Evolutionary conservation across 2,113 vertebrate genomes (phyloP).

Genomic region (Anas platyrhynchos): DNA sequence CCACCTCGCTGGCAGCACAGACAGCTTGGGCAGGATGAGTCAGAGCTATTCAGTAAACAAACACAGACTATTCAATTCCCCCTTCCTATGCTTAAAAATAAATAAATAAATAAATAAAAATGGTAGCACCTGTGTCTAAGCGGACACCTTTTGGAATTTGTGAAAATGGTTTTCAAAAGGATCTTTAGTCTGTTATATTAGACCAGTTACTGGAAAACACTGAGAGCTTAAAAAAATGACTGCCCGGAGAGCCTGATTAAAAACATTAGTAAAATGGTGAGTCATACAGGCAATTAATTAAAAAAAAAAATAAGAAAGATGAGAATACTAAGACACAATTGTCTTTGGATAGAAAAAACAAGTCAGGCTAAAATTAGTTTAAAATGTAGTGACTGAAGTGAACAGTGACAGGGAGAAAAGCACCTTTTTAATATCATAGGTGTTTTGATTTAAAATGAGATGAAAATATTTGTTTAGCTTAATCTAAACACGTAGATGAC

Average conservation of each 20-base stretch:
- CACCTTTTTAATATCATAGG: not conserved
- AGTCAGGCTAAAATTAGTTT: not conserved
- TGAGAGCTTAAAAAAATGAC: not conserved
- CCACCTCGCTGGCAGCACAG: not conserved
- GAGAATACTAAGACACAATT: not conserved
- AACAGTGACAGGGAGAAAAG: not conserved
- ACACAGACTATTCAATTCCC: constrained; percentile 4
- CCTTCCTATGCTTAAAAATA: not conserved
- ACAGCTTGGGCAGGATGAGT: constrained; percentile 56
- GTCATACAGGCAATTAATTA: constrained; percentile 24
- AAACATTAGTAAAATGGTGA: not conserved
- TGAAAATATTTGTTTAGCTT: constrained; percentile 47
- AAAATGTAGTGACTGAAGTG: not conserved
- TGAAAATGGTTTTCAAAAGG: not conserved
- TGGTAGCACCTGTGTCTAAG: not conserved
- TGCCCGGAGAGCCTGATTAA: not conserved
- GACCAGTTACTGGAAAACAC: not conserved
- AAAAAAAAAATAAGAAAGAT: not conserved
- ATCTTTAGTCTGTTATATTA: not conserved
- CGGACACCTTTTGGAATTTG: not conserved
- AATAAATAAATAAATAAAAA: not conserved
- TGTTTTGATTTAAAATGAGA: not conserved
- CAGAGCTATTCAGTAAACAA: constrained; percentile 39
- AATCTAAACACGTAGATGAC: constrained; percentile 4
- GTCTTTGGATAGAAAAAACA: not conserved